Evolutionary conservation across 2,113 vertebrate genomes (phyloP), one percentile per base, ranked within the genome.

Genomic region (Clupea harengus): DNA sequence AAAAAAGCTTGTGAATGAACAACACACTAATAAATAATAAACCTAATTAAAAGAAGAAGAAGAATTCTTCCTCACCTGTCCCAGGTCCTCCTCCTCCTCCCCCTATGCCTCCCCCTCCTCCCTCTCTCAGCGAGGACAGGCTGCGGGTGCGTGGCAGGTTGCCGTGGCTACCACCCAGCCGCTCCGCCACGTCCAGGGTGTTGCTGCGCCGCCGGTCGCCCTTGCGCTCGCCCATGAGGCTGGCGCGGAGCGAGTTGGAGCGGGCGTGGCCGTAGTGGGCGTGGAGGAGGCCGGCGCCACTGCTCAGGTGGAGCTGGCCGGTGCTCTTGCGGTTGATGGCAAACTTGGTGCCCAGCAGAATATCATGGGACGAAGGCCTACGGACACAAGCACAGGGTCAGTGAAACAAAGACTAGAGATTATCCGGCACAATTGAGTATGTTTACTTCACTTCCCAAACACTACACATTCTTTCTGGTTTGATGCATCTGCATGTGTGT

Each of bases 281-380:
- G 86, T 96, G 94, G 83, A 96, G 96, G 85, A 94, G 92, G 81
- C 96, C 92, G 78, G 95, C 92, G 0, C 96, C 93, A 4, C 86
- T 96, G 96, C 93, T 96, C 92, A 98, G 93, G 90, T 99, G 99
- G 88, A 99, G 95, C 91, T 99, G 97, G 88, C 98, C 98, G 45
- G 98, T 99, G 95, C 98, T 99, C 91, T 99, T 99, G 90, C 98
- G 95, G 87, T 99, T 99, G 92, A 96, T 95, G 89, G 98, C 97
- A 87, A 96, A 97, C 93, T 99, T 99, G 81, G 96, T 95, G 86
- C 97, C 97, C 92, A 98, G 93, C 83, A 97, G 82, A 67, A 96
- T 96, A 85, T 99, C 97, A 4, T 94, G 95, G 83, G 96, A 93
- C 1, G 97, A 95, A 83, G 95, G 94, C 93, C 98, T 96, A 86